Percentiles rank a stretch among this genome's conserved stretches.
Evolutionary conservation across 2,113 vertebrate species (phyloP).

Genomic region (Sitta europaea): DNA sequence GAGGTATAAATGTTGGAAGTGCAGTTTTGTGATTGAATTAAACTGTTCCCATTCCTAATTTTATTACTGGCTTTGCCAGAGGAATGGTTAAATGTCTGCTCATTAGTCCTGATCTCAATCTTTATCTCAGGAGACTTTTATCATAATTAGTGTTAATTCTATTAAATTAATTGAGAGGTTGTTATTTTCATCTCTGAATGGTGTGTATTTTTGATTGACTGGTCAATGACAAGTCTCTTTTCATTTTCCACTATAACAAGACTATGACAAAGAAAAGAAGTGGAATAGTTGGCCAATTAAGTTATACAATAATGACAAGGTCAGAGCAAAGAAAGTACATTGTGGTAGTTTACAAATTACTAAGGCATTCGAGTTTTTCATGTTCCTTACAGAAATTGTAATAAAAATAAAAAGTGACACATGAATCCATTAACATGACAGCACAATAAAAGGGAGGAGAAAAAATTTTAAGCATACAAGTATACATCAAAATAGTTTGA

Average conservation of each 20-base stretch:
- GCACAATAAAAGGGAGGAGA: slow-evolving; percentile 24
- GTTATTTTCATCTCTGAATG: slow-evolving; percentile 43
- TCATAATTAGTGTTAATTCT: slow-evolving; percentile 58
- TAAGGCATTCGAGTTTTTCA: slow-evolving; percentile 12
- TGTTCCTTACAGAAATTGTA: slow-evolving; percentile 40
- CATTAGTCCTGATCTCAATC: slow-evolving; percentile 11
- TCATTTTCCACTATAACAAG: slow-evolving; percentile 3
- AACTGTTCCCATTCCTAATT: slow-evolving; percentile 25
- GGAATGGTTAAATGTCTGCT: slow-evolving; percentile 24
- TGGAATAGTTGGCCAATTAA: slow-evolving; percentile 43
- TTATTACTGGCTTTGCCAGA: slow-evolving; percentile 15
- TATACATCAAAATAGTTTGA: slow-evolving; percentile 42
- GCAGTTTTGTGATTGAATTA: slow-evolving; percentile 9
- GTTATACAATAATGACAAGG: slow-evolving; percentile 43
- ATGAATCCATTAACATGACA: slow-evolving; percentile 35
- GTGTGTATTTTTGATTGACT: slow-evolving; percentile 47
- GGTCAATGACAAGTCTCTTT: slow-evolving; percentile 18
- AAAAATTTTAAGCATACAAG: slow-evolving; percentile 9
- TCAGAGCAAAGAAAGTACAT: slow-evolving; percentile 43
- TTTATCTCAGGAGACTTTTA: slow-evolving; percentile 34
- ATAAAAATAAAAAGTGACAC: slow-evolving; percentile 50
- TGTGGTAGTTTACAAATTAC: slow-evolving; percentile 51
- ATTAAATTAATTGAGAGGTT: slow-evolving; percentile 48
- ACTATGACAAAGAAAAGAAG: slow-evolving; percentile 22
- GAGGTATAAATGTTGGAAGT: background rate